Conservation (phyloP, 2,113 vertebrate species). For the Gila orcuttii region DNA sequence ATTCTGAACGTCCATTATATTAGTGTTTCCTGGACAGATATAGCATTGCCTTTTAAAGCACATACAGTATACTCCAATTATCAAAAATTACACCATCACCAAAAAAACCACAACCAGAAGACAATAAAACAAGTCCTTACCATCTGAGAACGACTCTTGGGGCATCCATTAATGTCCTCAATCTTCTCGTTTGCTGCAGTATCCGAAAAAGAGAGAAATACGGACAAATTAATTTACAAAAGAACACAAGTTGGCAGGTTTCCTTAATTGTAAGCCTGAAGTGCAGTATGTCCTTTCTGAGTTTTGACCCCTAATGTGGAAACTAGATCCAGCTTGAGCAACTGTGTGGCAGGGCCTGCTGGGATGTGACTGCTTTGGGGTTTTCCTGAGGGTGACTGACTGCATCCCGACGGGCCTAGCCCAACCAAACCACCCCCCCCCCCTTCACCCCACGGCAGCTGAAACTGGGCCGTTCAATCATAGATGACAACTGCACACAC, state of each 20-base stretch:
- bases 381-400: slow-evolving; percentile 9
- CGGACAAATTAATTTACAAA: background rate
- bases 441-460: slow-evolving; percentile 80
- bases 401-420: slow-evolving; percentile 67
- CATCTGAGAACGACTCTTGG: slow-evolving; percentile 97
- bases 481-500: slow-evolving; percentile 82
- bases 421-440: slow-evolving; percentile 58
- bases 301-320: slow-evolving; percentile 54
- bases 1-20: background rate
- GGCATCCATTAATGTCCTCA: slow-evolving; percentile 96
- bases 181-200: slow-evolving; percentile 97
- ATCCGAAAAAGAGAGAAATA: slow-evolving; percentile 55
- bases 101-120: background rate
- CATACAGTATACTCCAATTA: too few species aligned
- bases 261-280: background rate
- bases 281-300: background rate
- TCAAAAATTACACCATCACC: background rate
- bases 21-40: background rate
- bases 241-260: background rate
- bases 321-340: slow-evolving; percentile 53
- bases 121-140: slow-evolving; percentile 76
- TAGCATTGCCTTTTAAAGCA: background rate
- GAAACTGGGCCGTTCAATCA: slow-evolving; percentile 75
- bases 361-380: slow-evolving; percentile 16
- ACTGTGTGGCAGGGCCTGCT: slow-evolving; percentile 33